Base-by-base conservation (phyloP, 2,113 vertebrate genomes). In the Chionis minor region DNA sequence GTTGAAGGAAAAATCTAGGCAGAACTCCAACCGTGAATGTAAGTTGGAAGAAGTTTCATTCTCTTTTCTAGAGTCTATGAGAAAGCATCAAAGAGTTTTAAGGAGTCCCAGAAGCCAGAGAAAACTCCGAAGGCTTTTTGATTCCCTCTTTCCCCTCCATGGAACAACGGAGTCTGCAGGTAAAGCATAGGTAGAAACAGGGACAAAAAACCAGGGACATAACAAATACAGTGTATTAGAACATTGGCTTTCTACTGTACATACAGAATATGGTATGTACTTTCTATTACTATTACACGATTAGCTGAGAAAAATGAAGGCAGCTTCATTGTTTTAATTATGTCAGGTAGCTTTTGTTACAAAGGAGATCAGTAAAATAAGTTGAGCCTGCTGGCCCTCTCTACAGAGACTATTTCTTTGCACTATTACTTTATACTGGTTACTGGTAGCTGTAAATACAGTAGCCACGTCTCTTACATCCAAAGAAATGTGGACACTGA, bases 371-470 rank as follows among this genome's bases (percentile, higher is more conserved):
- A 75, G 79, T 69, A 47, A 90, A 90, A 44, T 35, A 0, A 44
- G 4, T 44, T 70, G 15, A 78, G 10, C 6, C 24, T 75, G 1
- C 16, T 28, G 5, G 6, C 4, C 10, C 3, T 72, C 6, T 58
- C 55, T 45, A 12, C 7, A 62, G 14, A 75, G 18, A n/a, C 7
- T 19, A 15, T 65, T 63, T 92, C 14, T 91, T 86, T 74, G 42
- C 17, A 70, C 3, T 45, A 5, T 5, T 62, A 32, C 17, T 58
- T 80, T 73, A 14, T 27, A 38, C 40, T 1, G 0, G 0, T 1
- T 56, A 27, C 4, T 30, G 4, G 4, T 59, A 59, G 15, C 4
- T 75, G 18, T 55, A 72, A 75, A 47, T 59, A 44, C 0, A 22
- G 12, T 22, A 73, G 26, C 12, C 8, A 45, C 10, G 33, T 18